Evolutionary conservation across 2,113 vertebrate species (phyloP), one percentile per base, ranked within the genome.

Genomic region (Phalacrocorax aristotelis): DNA sequence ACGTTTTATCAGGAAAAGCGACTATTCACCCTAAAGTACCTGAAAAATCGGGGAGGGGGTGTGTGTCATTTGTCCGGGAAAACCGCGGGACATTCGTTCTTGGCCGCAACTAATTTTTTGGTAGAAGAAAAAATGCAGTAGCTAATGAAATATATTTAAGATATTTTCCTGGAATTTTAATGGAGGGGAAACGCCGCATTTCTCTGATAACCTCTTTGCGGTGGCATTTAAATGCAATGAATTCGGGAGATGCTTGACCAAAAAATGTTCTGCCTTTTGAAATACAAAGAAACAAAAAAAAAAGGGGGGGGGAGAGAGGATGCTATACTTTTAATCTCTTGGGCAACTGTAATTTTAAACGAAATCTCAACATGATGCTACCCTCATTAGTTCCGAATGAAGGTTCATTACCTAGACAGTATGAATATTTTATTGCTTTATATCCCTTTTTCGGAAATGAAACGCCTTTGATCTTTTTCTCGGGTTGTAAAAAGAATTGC

Each of bases 351-450:
- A 95, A 92, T 97, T 97, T 90, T 94, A 92, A 96, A 92, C 42
- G 94, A 96, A 96, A 96, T 96, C 95, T 95, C 95, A 90, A 96
- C 81, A 89, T 22, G 96, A 92, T 95, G 96, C 92, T 85, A 88
- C 95, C 78, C 89, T 96, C 85, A 93, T 98, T 96, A 96, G 98
- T 97, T 97, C 91, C 92, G 82, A 96, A 91, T 96, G 96, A 97
- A 94, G 95, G 82, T 93, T 93, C 89, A 96, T 91, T 95, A 87
- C 92, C 97, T 94, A 95, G 95, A 94, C 86, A 90, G 83, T 82
- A 91, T 98, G 98, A 97, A 98, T 98, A 98, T 98, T 99, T 99
- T 98, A 98, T 98, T 98, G 98, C 96, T 98, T 98, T 98, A 98
- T 97, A 96, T 98, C 94, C 96, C 97, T 97, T 97, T 97, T 98